Percentiles rank a stretch among this genome's conserved stretches.
These are phyloP conservation scores for Harmothoe impar DNA, from an alignment of 2,888 invertebrate genomes.

Conservation along the genomic window DNA sequence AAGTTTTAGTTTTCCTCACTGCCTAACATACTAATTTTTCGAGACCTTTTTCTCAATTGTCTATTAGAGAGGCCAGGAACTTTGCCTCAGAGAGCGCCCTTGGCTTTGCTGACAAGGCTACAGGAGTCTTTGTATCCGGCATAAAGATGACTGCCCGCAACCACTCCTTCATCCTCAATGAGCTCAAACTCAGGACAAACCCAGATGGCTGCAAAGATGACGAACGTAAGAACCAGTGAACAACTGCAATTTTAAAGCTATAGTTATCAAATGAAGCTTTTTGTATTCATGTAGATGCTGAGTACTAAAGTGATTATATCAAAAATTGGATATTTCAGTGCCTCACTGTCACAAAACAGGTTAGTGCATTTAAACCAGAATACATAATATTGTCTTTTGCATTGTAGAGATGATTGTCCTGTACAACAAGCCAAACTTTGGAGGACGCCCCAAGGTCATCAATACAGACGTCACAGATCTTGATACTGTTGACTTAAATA, in stretches of 20 bases:
- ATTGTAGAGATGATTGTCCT: conserved; percentile 12
- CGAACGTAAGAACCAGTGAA: neutral
- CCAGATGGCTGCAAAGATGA: conserved; percentile 39
- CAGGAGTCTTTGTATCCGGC: neutral
- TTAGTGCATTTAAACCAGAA: no score
- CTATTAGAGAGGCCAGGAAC: neutral
- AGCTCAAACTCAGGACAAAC: conserved; percentile 30
- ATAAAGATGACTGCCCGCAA: neutral
- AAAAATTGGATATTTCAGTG: no score
- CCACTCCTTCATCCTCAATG: neutral
- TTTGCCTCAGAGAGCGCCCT: neutral
- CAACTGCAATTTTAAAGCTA: no score
- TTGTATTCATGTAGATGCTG: no score
- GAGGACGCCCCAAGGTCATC: conserved; percentile 8
- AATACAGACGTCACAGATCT: neutral
- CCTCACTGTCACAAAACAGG: no score
- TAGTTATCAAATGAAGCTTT: no score
- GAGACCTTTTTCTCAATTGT: no score
- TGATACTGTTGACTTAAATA: neutral
- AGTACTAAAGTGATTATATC: no score
- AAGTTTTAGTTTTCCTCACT: no score
- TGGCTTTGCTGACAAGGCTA: conserved; percentile 34
- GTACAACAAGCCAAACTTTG: conserved; percentile 22
- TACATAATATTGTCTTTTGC: neutral
- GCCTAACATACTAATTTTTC: no score